Conservation (phyloP, 2,888 invertebrate genomes). For the Tiliacea aurago region DNA sequence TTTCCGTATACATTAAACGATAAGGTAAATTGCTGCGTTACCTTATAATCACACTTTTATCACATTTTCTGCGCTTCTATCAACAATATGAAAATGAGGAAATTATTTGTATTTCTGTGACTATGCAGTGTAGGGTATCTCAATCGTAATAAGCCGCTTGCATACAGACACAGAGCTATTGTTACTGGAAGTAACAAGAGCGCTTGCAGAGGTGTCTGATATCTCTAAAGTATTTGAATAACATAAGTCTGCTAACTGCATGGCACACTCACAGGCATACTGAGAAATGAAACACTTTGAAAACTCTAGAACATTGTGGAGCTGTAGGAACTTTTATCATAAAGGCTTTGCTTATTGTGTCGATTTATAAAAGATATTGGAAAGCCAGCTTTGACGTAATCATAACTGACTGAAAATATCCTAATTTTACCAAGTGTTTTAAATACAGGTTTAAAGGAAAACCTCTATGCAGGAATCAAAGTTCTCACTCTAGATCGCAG, state of each 20-base stretch:
- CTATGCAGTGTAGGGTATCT: background rate
- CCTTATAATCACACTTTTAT: slow-evolving; percentile 16
- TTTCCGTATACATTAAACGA: slow-evolving; percentile 22
- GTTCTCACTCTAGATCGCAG: background rate
- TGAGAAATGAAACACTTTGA: slow-evolving; percentile 21
- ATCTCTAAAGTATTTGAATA: slow-evolving; percentile 37
- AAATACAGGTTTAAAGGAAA: background rate
- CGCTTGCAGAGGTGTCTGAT: slow-evolving; percentile 1
- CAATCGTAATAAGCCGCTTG: background rate
- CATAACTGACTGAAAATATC: background rate
- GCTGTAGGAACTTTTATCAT: background rate
- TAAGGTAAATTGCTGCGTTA: slow-evolving; percentile 22
- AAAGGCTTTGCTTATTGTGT: background rate
- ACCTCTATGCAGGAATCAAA: background rate
- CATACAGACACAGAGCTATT: slow-evolving; percentile 8
- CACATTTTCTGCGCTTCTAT: background rate
- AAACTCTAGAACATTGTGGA: slow-evolving; percentile 10
- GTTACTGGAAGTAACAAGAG: slow-evolving; percentile 13
- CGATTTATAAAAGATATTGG: background rate
- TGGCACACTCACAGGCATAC: background rate
- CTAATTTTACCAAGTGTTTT: background rate
- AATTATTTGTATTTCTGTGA: slow-evolving; percentile 23
- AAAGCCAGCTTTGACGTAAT: background rate
- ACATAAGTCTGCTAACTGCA: slow-evolving; percentile 1
- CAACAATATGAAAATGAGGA: slow-evolving; percentile 19